Evolutionary conservation across 2,113 vertebrate genomes (phyloP).

Genomic region (Hirundichthys speculiger): DNA sequence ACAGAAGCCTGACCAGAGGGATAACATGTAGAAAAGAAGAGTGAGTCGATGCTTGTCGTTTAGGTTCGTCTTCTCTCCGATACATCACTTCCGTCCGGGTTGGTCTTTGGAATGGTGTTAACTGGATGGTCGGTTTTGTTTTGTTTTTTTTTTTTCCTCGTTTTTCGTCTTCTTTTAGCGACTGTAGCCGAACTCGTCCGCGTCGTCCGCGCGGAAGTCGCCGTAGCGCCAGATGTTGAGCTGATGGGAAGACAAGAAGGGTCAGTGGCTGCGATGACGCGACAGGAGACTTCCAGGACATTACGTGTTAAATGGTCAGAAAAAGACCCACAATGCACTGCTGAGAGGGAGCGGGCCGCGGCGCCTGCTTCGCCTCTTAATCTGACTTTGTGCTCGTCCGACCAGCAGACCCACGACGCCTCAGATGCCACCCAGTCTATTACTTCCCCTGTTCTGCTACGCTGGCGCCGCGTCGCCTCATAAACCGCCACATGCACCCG

Average conservation of each 20-base stretch:
- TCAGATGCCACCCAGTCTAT: constrained; percentile 54
- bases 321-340: no score
- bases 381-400: constrained; percentile 35
- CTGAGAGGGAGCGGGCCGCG: not conserved
- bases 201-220: constrained; percentile 91
- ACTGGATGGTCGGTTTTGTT: constrained; percentile 48
- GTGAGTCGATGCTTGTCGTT: constrained; percentile 72
- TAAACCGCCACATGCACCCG: constrained; percentile 44
- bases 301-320: constrained; percentile 37
- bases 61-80: constrained; percentile 58
- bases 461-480: constrained; percentile 35
- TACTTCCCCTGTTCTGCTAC: constrained; percentile 51
- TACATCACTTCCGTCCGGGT: constrained; percentile 51
- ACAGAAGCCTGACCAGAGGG: constrained; percentile 49
- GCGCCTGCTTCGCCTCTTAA: constrained; percentile 22
- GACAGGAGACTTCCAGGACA: constrained; percentile 18
- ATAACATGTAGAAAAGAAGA: constrained; percentile 55
- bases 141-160: no score
- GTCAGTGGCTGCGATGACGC: constrained; percentile 2
- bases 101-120: constrained; percentile 76
- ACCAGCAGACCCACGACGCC: constrained; percentile 23
- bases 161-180: constrained; percentile 69
- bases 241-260: constrained; percentile 67
- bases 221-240: constrained; percentile 95
- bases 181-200: constrained; percentile 91